Conservation (phyloP, 2,888 invertebrate genomes). For the Biston betularia region DNA sequence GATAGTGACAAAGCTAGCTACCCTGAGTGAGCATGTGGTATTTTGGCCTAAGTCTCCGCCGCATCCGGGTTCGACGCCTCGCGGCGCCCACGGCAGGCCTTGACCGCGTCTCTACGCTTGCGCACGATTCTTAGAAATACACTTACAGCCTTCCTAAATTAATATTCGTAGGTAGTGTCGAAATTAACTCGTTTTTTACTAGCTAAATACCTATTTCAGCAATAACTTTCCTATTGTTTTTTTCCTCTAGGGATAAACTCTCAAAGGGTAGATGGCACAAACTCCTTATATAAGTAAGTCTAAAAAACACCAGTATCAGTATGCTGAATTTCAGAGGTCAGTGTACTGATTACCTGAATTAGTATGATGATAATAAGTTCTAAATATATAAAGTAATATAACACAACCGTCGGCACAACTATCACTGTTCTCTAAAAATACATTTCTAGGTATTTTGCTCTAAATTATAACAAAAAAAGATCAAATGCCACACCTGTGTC, state of each 20-base stretch:
- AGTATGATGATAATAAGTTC: no score
- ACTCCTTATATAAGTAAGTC: neutral
- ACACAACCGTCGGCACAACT: no score
- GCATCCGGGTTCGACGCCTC: slow-evolving; percentile 80
- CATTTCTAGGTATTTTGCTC: neutral
- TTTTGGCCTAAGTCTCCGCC: slow-evolving; percentile 50
- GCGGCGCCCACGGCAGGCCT: slow-evolving; percentile 78
- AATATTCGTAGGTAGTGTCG: slow-evolving; percentile 10
- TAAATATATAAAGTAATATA: neutral
- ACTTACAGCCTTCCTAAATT: slow-evolving; percentile 11
- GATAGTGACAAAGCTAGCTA: neutral
- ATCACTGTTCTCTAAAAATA: neutral
- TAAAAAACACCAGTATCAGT: no score
- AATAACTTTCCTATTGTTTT: no score
- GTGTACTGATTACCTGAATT: no score
- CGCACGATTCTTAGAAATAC: slow-evolving; percentile 13
- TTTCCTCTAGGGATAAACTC: no score
- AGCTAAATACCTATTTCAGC: neutral
- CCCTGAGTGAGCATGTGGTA: slow-evolving; percentile 53
- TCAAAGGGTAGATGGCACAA: no score
- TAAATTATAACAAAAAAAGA: slow-evolving; percentile 16
- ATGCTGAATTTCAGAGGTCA: no score
- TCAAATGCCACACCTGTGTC: slow-evolving; percentile 24
- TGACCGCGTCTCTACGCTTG: slow-evolving; percentile 62
- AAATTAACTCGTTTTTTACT: slow-evolving; percentile 9